These are phyloP conservation scores for Ectemnius cavifrons DNA, from an alignment of 2,888 invertebrate species.

Conservation along the genomic window DNA sequence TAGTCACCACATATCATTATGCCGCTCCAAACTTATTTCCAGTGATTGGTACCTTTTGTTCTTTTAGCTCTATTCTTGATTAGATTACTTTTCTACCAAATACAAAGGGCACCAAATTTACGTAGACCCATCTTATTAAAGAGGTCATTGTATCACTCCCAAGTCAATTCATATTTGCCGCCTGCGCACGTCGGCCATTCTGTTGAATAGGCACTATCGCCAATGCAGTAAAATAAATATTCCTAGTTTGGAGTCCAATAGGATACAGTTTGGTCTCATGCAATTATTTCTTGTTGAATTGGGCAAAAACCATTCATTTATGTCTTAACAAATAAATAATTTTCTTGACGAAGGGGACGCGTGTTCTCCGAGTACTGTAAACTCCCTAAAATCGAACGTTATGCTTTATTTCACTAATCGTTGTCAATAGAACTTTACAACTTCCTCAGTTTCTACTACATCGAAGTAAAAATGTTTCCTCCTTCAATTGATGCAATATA, in stretches of 20 bases:
- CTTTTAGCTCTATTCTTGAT: too few species aligned
- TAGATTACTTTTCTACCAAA: too few species aligned
- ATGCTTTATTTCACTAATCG: conserved; percentile 26
- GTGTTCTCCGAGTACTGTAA: not conserved
- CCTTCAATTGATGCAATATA: not conserved
- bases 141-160: too few species aligned
- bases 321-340: too few species aligned
- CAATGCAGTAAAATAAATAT: conserved; percentile 24
- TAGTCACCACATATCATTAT: conserved; percentile 18
- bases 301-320: too few species aligned
- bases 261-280: not conserved
- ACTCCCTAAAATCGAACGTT: not conserved
- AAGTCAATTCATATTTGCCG: conserved; percentile 34
- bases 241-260: conserved; percentile 26
- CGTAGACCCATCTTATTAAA: too few species aligned
- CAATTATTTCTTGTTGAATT: too few species aligned
- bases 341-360: not conserved
- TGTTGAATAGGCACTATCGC: conserved; percentile 14
- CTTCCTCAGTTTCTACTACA: not conserved
- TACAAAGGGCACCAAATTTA: too few species aligned
- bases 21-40: too few species aligned
- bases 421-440: conserved; percentile 15
- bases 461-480: conserved; percentile 5
- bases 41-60: too few species aligned
- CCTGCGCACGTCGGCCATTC: conserved; percentile 23